Base-by-base conservation (phyloP, 1,140 invertebrate genomes). In the Acromyrmex echinatior region DNA sequence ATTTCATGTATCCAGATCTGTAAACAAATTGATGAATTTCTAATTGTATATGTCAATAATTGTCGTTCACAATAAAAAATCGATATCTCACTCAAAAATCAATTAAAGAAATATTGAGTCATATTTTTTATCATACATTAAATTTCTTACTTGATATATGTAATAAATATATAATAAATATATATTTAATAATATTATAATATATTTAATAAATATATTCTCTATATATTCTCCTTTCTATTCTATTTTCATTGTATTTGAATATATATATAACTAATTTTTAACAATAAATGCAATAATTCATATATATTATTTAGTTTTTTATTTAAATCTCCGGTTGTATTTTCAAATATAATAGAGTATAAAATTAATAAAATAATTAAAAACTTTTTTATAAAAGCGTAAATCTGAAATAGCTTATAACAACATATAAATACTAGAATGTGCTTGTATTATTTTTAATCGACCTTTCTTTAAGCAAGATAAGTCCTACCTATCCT, bases 281-380 rank as follows among this genome's bases (percentile, higher is more conserved):
- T 65, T 35, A 65, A 9, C 7, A 35, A 35, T 35, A 65, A 35
- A 35, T 65, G 12, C 7, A 18, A 65, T 35, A 31, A 65, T 65
- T 65, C 16, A 65, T 65, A 35, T 65, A 35, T 66, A 9, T 6
- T 16, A 10, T n/a, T 65, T n/a, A 66, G 18, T 35, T 39, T 71
- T 73, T 35, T n/a, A 73, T 31, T 73, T 56, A 71, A 73, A 4
- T 53, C 10, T 70, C 5, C 7, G 5, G 2, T 70, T 73, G 10
- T 56, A 31, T 73, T 73, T 31, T 10, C 9, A 71, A 53, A 53
- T 45, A 51, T 16, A 74, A n/a, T 12, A 73, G 21, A 70, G 14
- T 73, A 73, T n/a, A 74, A 74, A 31, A 73, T 73, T 53, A 31
- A 73, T 28, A 2, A 73, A 73, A 31, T n/a, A 31, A 71, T 71